Base-by-base conservation (phyloP, 2,797 vertebrate species). In the Falco concolor region DNA sequence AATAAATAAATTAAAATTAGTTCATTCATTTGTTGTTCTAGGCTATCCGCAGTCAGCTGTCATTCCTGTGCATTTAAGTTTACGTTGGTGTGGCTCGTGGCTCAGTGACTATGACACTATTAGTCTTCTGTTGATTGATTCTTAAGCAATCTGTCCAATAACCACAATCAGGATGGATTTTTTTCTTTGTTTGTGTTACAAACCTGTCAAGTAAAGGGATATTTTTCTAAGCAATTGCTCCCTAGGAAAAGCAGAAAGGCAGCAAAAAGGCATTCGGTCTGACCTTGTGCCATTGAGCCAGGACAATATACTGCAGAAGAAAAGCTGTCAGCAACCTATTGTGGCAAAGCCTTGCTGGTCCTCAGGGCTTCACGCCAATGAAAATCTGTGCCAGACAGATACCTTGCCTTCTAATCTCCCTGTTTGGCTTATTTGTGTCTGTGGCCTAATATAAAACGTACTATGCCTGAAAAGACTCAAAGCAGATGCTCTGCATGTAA, bases 221-320 rank as follows among this genome's bases (percentile, higher is more conserved):
- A 87, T 94, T 97, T 97, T 90, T 91, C 87, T 92, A 96, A 97
- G 83, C 77, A 78, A 88, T 89, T 95, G 44, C 53, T 95, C 84
- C 84, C 74, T 63, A 73, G 84, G 80, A 91, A 60, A 74, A 94
- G 44, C 27, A 49, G 61, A 86, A 94, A 72, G 76, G 82, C 4
- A 9, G 52, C 57, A 94, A 90, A 94, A 95, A 77, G 8, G 20
- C 93, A 63, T 88, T 96, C 38, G 42, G 53, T 76, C 86, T 96
- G 94, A 93, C 92, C 94, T 97, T 96, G 92, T 94, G 92, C 80
- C 96, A 75, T 81, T 87, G 84, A 94, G 80, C 23, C 69, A 91
- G 87, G 96, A 74, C 78, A 67, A 63, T 91, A 75, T 83, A n/a
- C 60, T 84, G 54, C 49, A 70, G 67, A 92, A 80, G 65, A 94